These are phyloP conservation scores for Oxycera nigricornis DNA, from an alignment of 2,888 invertebrate genomes.

Conservation along the genomic window DNA sequence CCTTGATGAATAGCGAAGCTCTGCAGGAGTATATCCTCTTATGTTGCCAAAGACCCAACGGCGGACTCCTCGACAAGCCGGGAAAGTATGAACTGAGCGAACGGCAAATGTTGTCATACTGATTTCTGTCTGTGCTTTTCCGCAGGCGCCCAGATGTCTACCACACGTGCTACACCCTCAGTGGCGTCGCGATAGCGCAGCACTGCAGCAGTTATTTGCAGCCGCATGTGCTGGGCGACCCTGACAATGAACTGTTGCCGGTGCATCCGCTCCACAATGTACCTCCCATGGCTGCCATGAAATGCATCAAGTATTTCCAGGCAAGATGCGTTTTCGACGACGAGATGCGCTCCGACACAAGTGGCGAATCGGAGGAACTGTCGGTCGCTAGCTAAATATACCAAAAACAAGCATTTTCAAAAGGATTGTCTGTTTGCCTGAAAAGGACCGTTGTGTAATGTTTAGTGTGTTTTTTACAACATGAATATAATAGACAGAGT, in stretches of 20 bases:
- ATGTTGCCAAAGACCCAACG: slow-evolving; percentile 86
- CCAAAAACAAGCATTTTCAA: neutral
- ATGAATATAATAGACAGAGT: neutral
- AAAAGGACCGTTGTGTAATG: neutral
- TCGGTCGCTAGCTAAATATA: neutral
- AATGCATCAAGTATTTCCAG: slow-evolving; percentile 46
- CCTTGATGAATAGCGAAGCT: slow-evolving; percentile 81
- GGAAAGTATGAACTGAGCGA: slow-evolving; percentile 74
- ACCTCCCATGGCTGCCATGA: slow-evolving; percentile 70
- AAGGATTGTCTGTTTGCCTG: neutral
- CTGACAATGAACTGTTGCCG: slow-evolving; percentile 74
- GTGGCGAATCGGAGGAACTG: neutral
- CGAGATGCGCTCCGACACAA: neutral
- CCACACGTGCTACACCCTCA: slow-evolving; percentile 95
- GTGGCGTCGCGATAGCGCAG: slow-evolving; percentile 94
- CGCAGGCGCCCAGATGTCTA: slow-evolving; percentile 87
- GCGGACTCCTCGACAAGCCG: slow-evolving; percentile 96
- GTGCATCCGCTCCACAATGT: slow-evolving; percentile 87
- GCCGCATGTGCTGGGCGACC: slow-evolving; percentile 70
- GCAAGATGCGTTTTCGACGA: neutral
- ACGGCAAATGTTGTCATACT: slow-evolving; percentile 21
- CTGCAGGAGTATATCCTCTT: slow-evolving; percentile 94
- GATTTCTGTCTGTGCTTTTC: too few relatives aligned
- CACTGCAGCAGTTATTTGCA: slow-evolving; percentile 65
- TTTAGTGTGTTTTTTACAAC: slow-evolving; percentile 18